A percentile compares a stretch with the other conserved stretches of the same genome.
phyloP scores from a whole-genome alignment of 2,113 vertebrate species.

The Protobothrops mucrosquamatus region DNA sequence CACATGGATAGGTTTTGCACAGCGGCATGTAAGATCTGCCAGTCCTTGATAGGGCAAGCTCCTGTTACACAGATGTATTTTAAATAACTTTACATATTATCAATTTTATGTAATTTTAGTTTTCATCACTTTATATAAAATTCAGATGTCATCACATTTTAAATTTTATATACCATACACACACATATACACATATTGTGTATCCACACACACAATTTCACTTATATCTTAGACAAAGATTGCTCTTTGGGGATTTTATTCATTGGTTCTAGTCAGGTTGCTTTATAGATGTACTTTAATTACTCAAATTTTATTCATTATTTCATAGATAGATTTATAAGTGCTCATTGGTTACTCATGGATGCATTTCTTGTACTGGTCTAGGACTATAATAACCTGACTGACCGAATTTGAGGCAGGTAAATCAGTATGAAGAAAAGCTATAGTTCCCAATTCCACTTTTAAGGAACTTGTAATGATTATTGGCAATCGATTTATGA shows the following conservation, averaged over 20 bases:
- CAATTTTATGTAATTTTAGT: not conserved
- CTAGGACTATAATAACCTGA: not conserved
- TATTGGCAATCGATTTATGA: not conserved
- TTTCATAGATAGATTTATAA: not conserved
- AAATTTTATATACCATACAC: not conserved
- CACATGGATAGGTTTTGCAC: not conserved
- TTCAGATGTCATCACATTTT: not conserved
- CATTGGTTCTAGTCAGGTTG: not conserved
- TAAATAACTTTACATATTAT: not conserved
- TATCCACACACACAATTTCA: too few relatives aligned
- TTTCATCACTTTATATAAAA: not conserved
- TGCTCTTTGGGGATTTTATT: not conserved
- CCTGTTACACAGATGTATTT: not conserved
- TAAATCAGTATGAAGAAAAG: not conserved
- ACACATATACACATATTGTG: too few relatives aligned
- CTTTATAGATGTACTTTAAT: not conserved
- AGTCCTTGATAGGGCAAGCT: not conserved
- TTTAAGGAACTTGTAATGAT: not conserved
- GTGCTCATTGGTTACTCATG: not conserved
- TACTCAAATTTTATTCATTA: not conserved
- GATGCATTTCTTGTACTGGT: not conserved
- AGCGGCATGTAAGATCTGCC: not conserved
- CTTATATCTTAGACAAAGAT: not conserved
- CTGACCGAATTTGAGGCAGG: not conserved
- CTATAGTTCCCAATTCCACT: not conserved